Conservation (phyloP, 2,113 vertebrate genomes). For the Ochotona curzoniae region DNA sequence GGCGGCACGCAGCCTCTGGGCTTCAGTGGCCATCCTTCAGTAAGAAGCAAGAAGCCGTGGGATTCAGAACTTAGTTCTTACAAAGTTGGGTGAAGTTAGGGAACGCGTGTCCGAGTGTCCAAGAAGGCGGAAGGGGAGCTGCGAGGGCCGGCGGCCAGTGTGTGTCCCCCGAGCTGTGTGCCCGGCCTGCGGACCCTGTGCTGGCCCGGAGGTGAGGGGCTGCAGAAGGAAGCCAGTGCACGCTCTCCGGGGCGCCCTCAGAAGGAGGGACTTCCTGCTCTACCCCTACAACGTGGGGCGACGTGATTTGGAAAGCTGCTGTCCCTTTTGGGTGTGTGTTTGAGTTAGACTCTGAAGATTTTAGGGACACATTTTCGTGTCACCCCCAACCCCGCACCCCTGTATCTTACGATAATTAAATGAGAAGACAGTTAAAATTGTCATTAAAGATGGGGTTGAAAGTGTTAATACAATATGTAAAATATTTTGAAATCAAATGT, state of each 20-base stretch:
- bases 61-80: too few species aligned
- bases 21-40: too few species aligned
- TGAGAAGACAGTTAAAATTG: constrained; percentile 53
- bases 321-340: background rate
- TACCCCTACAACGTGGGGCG: background rate
- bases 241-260: background rate
- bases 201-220: too few species aligned
- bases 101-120: too few species aligned
- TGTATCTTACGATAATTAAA: constrained; percentile 23
- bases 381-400: background rate
- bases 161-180: too few species aligned
- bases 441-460: constrained; percentile 5
- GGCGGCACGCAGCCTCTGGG: too few species aligned
- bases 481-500: constrained; percentile 41
- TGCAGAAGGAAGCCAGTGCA: too few species aligned
- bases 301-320: background rate
- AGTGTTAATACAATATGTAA: background rate
- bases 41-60: too few species aligned
- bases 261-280: background rate
- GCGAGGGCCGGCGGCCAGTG: too few species aligned
- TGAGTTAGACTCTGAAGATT: background rate
- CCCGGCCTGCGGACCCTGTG: too few species aligned
- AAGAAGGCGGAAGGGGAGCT: too few species aligned
- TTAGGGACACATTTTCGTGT: constrained; percentile 30
- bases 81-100: too few species aligned